These are phyloP conservation scores for Octomys mimax DNA, from an alignment of 2,797 vertebrate genomes.

Conservation along the genomic window DNA sequence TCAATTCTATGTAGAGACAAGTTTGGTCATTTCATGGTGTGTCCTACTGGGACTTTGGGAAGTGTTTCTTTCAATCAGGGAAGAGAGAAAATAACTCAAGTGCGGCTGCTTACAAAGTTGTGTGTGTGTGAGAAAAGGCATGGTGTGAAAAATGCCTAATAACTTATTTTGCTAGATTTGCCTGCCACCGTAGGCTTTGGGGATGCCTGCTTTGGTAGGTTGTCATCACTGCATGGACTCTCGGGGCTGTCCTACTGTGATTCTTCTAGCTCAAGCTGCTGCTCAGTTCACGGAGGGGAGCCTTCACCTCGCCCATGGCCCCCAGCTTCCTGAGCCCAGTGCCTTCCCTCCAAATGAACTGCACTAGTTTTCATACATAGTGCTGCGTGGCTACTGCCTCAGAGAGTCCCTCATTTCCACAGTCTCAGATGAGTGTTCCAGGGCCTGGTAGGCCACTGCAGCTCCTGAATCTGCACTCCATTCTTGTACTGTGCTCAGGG, in stretches of 20 bases:
- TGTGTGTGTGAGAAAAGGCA: neutral
- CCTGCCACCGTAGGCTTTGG: neutral
- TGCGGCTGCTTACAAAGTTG: neutral
- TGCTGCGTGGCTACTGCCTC: neutral
- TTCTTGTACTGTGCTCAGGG: neutral
- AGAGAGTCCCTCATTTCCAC: neutral
- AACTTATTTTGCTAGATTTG: neutral
- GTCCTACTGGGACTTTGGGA: neutral
- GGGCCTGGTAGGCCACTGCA: neutral
- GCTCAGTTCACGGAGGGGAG: conserved; percentile 10
- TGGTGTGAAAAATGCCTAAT: neutral
- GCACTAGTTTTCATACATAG: conserved; percentile 36
- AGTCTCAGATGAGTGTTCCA: neutral
- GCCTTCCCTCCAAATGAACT: conserved; percentile 26
- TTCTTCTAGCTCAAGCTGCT: conserved; percentile 17
- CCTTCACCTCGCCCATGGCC: neutral
- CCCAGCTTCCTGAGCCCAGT: neutral
- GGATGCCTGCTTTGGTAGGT: conserved; percentile 6
- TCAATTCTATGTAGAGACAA: neutral
- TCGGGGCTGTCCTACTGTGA: neutral
- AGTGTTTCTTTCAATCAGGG: conserved; percentile 11
- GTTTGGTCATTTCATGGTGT: neutral
- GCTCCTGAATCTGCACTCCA: neutral
- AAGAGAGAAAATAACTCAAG: neutral
- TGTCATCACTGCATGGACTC: neutral